These are phyloP conservation scores for Neoarius graeffei DNA, from an alignment of 2,113 vertebrate species.

Conservation along the genomic window DNA sequence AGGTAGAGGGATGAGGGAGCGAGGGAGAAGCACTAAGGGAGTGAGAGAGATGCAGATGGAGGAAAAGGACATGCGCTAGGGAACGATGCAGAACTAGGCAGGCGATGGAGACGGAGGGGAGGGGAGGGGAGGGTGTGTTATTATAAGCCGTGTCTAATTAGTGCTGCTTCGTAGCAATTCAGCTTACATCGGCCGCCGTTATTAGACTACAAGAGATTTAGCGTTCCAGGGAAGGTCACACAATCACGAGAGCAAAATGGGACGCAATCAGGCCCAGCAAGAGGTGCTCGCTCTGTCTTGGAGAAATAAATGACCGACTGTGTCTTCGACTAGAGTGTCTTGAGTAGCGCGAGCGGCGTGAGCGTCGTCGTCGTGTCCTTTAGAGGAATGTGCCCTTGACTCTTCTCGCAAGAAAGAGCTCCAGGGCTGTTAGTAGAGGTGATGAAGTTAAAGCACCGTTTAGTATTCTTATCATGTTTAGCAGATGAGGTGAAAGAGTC, in stretches of 20 bases:
- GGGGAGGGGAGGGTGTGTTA: constrained; percentile 42
- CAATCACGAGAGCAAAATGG: constrained; percentile 41
- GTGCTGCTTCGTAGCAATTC: constrained; percentile 52
- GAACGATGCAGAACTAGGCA: neutral
- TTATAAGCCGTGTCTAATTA: constrained; percentile 56
- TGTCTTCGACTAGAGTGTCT: constrained; percentile 1
- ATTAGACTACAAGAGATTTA: constrained; percentile 53
- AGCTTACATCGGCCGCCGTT: constrained; percentile 46
- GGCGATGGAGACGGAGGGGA: constrained; percentile 3
- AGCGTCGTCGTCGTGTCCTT: constrained; percentile 19
- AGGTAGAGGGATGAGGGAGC: constrained; percentile 28
- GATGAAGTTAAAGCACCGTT: neutral
- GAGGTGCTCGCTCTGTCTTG: neutral
- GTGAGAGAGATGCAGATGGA: constrained; percentile 6
- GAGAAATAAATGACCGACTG: constrained; percentile 23
- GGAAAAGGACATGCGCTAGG: neutral
- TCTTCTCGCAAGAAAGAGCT: constrained; percentile 7
- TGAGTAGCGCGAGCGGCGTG: neutral
- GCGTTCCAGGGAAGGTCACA: constrained; percentile 49
- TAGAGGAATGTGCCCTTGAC: constrained; percentile 25
- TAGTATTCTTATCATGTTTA: constrained; percentile 28
- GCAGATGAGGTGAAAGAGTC: neutral
- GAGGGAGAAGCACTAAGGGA: constrained; percentile 1
- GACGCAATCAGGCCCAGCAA: constrained; percentile 36
- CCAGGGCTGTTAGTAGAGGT: constrained; percentile 5